A percentile compares a stretch with the other conserved stretches of the same genome.
Conservation (phyloP, 1,140 invertebrate species). For the Drosophila pandora region DNA sequence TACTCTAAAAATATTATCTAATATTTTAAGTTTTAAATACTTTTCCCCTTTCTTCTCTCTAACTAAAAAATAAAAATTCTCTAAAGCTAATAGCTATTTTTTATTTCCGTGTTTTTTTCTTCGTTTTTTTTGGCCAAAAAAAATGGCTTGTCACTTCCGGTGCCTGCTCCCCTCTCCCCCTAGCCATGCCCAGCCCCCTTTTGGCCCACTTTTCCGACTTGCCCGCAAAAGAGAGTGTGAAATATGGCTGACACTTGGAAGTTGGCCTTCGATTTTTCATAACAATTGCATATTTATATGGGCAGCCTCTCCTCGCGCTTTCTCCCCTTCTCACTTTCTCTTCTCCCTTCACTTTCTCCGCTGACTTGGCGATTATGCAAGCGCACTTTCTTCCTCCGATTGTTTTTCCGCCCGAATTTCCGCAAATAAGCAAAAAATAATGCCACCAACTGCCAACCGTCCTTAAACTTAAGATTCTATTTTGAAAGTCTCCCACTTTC, state of each 20-base stretch:
- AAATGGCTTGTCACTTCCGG: constrained; percentile 6
- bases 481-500: not conserved
- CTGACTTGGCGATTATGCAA: constrained; percentile 34
- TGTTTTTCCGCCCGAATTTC: not conserved
- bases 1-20: not conserved
- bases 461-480: not conserved
- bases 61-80: too few species aligned
- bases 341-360: not conserved
- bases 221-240: constrained; percentile 35
- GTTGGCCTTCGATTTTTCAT: constrained; percentile 73
- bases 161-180: too few species aligned
- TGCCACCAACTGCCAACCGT: not conserved
- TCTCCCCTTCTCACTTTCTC: not conserved
- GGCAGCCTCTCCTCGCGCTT: not conserved
- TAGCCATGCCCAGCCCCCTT: not conserved
- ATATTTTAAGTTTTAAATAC: too few species aligned
- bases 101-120: not conserved
- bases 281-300: constrained; percentile 56
- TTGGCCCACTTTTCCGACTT: not conserved
- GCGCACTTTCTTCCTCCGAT: not conserved
- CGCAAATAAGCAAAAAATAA: not conserved
- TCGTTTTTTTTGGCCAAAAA: not conserved
- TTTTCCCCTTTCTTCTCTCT: too few species aligned
- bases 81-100: not conserved
- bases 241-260: constrained; percentile 53